These are phyloP conservation scores for Daktulosphaira vitifoliae DNA, from an alignment of 1,140 invertebrate genomes.

Conservation along the genomic window DNA sequence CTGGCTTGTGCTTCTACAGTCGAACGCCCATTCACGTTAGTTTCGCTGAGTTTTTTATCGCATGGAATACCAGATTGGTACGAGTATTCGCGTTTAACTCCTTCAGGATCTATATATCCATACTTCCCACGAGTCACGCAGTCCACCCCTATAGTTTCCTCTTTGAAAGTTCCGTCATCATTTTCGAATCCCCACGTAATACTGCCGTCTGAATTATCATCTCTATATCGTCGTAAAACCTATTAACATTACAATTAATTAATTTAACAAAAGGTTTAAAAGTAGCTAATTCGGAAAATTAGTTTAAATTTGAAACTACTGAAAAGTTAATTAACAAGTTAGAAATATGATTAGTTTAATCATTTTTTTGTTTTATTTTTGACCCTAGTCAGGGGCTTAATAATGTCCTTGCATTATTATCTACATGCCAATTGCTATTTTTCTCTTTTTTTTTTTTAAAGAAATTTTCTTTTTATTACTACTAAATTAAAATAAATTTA, in stretches of 20 bases:
- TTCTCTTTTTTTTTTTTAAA: too few species aligned
- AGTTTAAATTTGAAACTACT: too few species aligned
- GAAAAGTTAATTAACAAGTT: too few species aligned
- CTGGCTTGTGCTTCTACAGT: slow-evolving; percentile 41
- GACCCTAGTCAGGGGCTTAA: too few species aligned
- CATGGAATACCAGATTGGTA: slow-evolving; percentile 63
- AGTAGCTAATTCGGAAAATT: too few species aligned
- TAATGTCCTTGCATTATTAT: too few species aligned
- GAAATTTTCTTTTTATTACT: too few species aligned
- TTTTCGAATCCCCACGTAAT: slow-evolving; percentile 81
- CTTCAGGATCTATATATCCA: slow-evolving; percentile 73
- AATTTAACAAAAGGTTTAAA: too few species aligned
- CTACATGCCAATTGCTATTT: too few species aligned
- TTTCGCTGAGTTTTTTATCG: slow-evolving; percentile 43
- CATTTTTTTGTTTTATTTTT: too few species aligned
- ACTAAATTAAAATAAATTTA: too few species aligned
- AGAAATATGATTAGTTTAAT: too few species aligned
- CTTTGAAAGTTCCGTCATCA: slow-evolving; percentile 68
- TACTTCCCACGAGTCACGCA: slow-evolving; percentile 72
- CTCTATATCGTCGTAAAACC: slow-evolving; percentile 54
- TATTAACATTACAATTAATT: slow-evolving; percentile 37
- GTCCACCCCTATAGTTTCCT: slow-evolving; percentile 69
- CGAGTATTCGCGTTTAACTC: slow-evolving; percentile 59
- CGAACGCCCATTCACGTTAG: neutral
- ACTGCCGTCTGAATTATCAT: slow-evolving; percentile 69